These are phyloP conservation scores for Ormyrus rosae DNA, from an alignment of 2,888 invertebrate species.

Conservation along the genomic window DNA sequence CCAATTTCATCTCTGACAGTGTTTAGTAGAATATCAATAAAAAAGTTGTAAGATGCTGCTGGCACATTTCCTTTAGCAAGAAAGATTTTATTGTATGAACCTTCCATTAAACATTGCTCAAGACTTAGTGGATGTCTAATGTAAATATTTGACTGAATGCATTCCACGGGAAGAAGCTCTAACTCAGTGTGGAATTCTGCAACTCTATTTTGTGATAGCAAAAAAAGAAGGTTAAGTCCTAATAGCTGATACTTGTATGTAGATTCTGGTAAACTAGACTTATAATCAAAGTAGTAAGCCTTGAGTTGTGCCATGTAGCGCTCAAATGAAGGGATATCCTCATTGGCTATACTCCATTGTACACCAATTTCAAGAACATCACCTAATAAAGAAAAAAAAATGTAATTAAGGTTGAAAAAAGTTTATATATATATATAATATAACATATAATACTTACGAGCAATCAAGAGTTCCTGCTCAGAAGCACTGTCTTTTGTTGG, in stretches of 20 bases:
- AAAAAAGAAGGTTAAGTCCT: constrained; percentile 94
- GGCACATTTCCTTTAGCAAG: constrained; percentile 93
- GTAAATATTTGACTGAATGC: constrained; percentile 94
- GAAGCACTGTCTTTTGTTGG: constrained; percentile 88
- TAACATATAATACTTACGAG: constrained; percentile 78
- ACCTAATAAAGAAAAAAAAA: constrained; percentile 72
- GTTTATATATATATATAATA: neutral
- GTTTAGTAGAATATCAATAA: constrained; percentile 96
- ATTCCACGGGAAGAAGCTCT: constrained; percentile 93
- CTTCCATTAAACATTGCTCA: constrained; percentile 99
- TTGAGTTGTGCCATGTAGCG: constrained; percentile 98
- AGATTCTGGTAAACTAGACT: constrained; percentile 90
- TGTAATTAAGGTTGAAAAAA: neutral
- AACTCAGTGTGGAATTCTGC: constrained; percentile 99
- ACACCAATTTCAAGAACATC: constrained; percentile 97
- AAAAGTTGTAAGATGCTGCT: constrained; percentile 95
- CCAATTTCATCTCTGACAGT: constrained; percentile 98
- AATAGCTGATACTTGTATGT: constrained; percentile 95
- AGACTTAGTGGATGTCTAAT: constrained; percentile 95
- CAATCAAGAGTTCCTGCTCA: constrained; percentile 89
- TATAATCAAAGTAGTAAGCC: constrained; percentile 95
- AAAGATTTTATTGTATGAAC: constrained; percentile 95
- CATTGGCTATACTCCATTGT: constrained; percentile 94
- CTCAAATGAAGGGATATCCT: constrained; percentile 97
- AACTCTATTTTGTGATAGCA: constrained; percentile 96